Conservation (phyloP, 2,888 invertebrate species). For the Iphiclides podalirius region DNA sequence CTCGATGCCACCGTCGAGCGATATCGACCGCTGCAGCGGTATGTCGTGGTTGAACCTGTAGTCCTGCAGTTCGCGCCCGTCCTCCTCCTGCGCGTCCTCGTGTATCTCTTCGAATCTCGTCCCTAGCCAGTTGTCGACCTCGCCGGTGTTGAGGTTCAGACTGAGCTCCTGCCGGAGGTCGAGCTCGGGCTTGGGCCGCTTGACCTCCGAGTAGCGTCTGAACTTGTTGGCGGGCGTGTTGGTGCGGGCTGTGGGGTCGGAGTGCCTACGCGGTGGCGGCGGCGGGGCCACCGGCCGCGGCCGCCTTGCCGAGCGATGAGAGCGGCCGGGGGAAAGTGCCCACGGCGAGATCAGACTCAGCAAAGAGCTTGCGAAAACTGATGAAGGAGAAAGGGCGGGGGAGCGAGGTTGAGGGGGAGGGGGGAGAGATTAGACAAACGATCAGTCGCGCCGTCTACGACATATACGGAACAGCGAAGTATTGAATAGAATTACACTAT, state of each 20-base stretch:
- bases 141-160: constrained; percentile 52
- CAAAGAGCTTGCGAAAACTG: constrained; percentile 95
- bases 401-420: no score
- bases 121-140: constrained; percentile 63
- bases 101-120: constrained; percentile 42
- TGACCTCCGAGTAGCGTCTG: constrained; percentile 47
- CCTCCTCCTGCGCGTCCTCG: constrained; percentile 24
- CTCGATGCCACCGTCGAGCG: constrained; percentile 62
- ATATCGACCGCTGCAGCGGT: constrained; percentile 60
- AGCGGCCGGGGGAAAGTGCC: constrained; percentile 87
- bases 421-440: no score
- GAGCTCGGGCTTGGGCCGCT: constrained; percentile 40
- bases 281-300: constrained; percentile 65
- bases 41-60: constrained; percentile 54
- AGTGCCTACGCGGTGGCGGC: constrained; percentile 29
- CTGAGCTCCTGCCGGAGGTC: constrained; percentile 64
- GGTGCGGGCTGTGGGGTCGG: constrained; percentile 21
- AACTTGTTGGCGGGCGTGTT: constrained; percentile 27
- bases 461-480: no score
- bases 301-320: constrained; percentile 60
- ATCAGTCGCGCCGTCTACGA: no score
- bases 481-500: no score
- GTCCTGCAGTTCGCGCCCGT: constrained; percentile 30
- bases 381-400: constrained; percentile 29
- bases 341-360: constrained; percentile 86